Evolutionary conservation across 2,113 vertebrate genomes (phyloP).

Genomic region (Catagonus wagneri): DNA sequence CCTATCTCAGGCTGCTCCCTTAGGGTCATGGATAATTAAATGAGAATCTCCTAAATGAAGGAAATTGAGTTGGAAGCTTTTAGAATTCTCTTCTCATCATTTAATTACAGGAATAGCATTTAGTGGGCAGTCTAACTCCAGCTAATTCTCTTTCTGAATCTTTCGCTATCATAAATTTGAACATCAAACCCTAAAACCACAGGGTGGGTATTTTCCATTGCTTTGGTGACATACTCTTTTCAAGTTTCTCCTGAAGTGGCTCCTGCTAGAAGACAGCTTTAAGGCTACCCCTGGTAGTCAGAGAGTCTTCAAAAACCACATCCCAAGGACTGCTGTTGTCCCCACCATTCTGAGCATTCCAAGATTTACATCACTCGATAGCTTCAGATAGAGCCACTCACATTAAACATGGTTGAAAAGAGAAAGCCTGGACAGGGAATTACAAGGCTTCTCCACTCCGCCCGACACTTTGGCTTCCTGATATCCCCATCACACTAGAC

Average conservation of each 20-base stretch:
- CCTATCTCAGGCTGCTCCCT: slow-evolving; percentile 55
- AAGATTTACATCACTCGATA: not conserved
- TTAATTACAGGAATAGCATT: slow-evolving; percentile 64
- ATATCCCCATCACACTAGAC: not conserved
- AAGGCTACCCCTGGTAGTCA: slow-evolving; percentile 8
- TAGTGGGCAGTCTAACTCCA: slow-evolving; percentile 62
- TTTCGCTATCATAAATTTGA: slow-evolving; percentile 59
- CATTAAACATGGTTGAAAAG: slow-evolving; percentile 26
- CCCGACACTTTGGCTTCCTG: not conserved
- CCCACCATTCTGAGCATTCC: not conserved
- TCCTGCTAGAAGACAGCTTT: slow-evolving; percentile 50
- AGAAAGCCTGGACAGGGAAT: not conserved
- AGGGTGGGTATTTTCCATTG: slow-evolving; percentile 42
- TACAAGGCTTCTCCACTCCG: not conserved
- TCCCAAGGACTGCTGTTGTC: not conserved
- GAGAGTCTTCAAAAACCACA: slow-evolving; percentile 58
- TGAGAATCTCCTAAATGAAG: slow-evolving; percentile 68
- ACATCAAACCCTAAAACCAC: slow-evolving; percentile 57
- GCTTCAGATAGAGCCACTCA: slow-evolving; percentile 29
- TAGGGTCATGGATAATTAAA: slow-evolving; percentile 74
- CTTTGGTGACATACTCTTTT: slow-evolving; percentile 30
- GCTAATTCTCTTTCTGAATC: slow-evolving; percentile 46
- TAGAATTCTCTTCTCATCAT: slow-evolving; percentile 75
- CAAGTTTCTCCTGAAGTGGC: not conserved
- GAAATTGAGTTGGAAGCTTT: slow-evolving; percentile 68